Base-by-base conservation (phyloP, 1,140 invertebrate genomes). In the Hetaerina americana region DNA sequence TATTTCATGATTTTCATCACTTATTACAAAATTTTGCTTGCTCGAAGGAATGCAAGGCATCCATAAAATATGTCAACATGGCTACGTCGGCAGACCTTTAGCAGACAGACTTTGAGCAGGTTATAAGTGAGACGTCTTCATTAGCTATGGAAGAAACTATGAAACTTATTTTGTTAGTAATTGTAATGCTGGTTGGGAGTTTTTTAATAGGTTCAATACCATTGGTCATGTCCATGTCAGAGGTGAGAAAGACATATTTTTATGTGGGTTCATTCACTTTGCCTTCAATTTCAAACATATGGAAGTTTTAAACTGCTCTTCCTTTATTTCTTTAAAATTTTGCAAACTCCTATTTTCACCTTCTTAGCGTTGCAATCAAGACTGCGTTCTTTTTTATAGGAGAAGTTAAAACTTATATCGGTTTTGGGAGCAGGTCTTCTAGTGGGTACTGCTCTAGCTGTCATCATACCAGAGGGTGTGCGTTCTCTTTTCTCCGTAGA, bases 381-480 rank as follows among this genome's bases (percentile, higher is more conserved):
- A 57, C 10, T 75, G 75, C 78, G n/a, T n/a, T 75, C 77, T 73
- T 74, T 75, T 75, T 87, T 88, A 71, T 79, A 98, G 95, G 93
- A 95, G 71, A 98, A 96, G 82, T 82, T 99, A 26, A 92, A 97
- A 78, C 85, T 95, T 76, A 89, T 98, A 28, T 98, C 96, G 25
- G 90, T 98, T 29, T 87, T 99, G 67, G 97, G 97, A 68, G 96
- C 97, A 68, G 97, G 97, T 26, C 84, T 99, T 8, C 84, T 99
- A n/a, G 95, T 99, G 66, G 97, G 97, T 3, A 98, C 97, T 71
- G 96, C 97, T 0, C 81, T 99, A 68, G 92, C 95, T 72, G 96
- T 99, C 0, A 99, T 99, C 67, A 99, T 99, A 77, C 98, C 98
- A 0, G 98, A 99, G 85, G 98, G 97, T 31, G 92, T 99, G 27